Percentiles rank a stretch among this genome's conserved stretches.
phyloP scores from a whole-genome alignment of 2,888 invertebrate species.

The Hipparchia semele region DNA sequence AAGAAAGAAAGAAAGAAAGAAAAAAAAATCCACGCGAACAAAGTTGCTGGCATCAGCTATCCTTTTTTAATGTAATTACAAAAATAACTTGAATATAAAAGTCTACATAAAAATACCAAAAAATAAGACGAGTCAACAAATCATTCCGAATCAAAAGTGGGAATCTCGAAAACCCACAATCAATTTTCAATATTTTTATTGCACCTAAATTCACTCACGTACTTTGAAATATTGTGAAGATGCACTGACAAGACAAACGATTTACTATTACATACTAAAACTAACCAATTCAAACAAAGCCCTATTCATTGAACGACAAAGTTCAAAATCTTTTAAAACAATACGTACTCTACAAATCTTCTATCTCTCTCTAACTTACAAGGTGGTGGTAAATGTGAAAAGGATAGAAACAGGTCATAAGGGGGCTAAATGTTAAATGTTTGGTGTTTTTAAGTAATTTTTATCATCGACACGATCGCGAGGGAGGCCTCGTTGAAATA shows the following conservation, averaged over 20 bases:
- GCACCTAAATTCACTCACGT: constrained; percentile 66
- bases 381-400: constrained; percentile 47
- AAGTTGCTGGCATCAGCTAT: no score
- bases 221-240: constrained; percentile 65
- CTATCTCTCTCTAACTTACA: constrained; percentile 47
- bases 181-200: constrained; percentile 70
- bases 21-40: no score
- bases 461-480: constrained; percentile 80
- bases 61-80: neutral
- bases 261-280: constrained; percentile 52
- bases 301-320: constrained; percentile 8
- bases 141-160: constrained; percentile 39
- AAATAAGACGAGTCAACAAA: constrained; percentile 19
- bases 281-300: constrained; percentile 24
- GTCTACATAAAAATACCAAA: constrained; percentile 14
- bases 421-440: constrained; percentile 75
- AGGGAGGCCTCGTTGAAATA: constrained; percentile 76
- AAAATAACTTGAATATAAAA: neutral
- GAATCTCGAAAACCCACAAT: constrained; percentile 46
- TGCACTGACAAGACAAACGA: constrained; percentile 67
- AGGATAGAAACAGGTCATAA: constrained; percentile 56
- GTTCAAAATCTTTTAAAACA: constrained; percentile 12
- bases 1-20: no score
- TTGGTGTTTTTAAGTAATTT: constrained; percentile 82
- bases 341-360: constrained; percentile 18